Base-by-base conservation (phyloP, 2,888 invertebrate genomes). In the Hyppa rectilinea region DNA sequence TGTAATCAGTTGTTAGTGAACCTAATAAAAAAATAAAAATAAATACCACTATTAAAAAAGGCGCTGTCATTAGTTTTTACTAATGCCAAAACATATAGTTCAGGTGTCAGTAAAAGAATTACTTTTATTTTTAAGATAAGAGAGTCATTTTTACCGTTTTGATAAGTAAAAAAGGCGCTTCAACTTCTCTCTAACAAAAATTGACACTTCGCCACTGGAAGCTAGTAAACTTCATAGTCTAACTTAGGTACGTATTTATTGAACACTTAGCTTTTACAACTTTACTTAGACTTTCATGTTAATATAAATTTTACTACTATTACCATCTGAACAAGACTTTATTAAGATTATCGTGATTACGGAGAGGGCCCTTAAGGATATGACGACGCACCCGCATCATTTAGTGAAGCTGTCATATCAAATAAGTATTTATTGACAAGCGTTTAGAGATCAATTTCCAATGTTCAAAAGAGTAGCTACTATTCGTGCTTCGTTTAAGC, bases 211-310 rank as follows among this genome's bases (percentile, higher is more conserved):
- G n/a, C n/a, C n/a, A n/a, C n/a, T n/a, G n/a, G n/a, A n/a, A n/a
- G 43, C n/a, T 29, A 64, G 5, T 67, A 58, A 64, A 56, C 26
- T 45, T 56, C 26, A 58, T 40, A 52, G 53, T 53, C 45, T 34
- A 52, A 52, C 9, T 56, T 29, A 20, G 34, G 26, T 43, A 45
- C 31, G 34, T 29, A 38, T 64, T 67, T 67, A 71, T 64, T 47
- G 47, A 36, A 58, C 65, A 61, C 43, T 70, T 60, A 7, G 43
- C 38, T 67, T 74, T 71, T 71, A 78, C 52, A 74, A 50, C 78
- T 58, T 61, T 45, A 70, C 61, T 69, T 52, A 65, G 47, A 59
- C 47, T 61, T 71, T 49, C 49, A 68, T 47, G 40, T 68, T 56
- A 45, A 64, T 71, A 71, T 62, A 60, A 67, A 58, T 56, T 72